Conservation (phyloP, 2,113 vertebrate genomes). For the human (Homo sapiens) region DNA sequence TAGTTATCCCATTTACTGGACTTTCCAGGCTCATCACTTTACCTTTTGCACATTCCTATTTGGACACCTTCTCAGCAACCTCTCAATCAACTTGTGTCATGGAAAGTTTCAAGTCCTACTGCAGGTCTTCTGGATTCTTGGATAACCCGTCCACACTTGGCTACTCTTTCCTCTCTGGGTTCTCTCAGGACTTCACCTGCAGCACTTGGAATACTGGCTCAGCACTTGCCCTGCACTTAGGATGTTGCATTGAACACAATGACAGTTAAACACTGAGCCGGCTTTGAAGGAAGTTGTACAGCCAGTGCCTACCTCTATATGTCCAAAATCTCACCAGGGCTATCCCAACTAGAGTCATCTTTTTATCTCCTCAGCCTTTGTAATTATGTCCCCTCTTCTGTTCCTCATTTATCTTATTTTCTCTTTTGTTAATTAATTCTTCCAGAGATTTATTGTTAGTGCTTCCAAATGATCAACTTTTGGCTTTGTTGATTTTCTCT, state of each 20-base stretch:
- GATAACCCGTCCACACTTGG: too few species aligned
- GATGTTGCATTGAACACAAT: background rate
- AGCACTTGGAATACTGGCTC: background rate
- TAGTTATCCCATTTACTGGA: background rate
- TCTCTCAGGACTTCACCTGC: background rate
- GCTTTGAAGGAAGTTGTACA: background rate
- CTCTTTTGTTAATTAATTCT: background rate
- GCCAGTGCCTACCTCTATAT: background rate
- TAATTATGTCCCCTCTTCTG: background rate
- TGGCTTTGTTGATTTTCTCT: background rate
- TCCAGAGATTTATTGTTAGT: background rate
- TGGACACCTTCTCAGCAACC: background rate
- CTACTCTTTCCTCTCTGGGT: background rate
- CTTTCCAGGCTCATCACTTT: background rate
- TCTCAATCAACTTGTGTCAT: background rate
- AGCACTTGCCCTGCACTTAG: background rate
- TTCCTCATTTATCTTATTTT: background rate
- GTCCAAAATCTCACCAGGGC: background rate
- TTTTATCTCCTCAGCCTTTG: background rate
- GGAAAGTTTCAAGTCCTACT: background rate
- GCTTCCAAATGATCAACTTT: slow-evolving; percentile 8
- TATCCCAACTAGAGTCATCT: background rate
- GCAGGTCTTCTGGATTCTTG: background rate
- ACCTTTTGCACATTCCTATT: background rate
- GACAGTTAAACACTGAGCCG: background rate